Conservation (phyloP, 2,888 invertebrate genomes). For the Tortricodes alternella region DNA sequence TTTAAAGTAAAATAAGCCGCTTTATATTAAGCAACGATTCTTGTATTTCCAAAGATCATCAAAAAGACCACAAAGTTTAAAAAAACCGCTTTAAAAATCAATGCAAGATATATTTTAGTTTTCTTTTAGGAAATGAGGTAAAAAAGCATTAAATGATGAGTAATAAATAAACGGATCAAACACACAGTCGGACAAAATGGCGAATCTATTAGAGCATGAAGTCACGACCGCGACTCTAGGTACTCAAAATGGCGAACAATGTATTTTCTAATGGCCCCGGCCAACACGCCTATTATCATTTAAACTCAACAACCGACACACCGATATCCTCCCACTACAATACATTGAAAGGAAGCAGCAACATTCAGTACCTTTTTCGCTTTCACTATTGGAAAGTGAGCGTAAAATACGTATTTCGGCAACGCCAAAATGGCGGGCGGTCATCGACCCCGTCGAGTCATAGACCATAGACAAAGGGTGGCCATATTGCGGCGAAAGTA, state of each 20-base stretch:
- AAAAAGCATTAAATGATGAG: not conserved
- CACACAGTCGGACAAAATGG: conserved; percentile 26
- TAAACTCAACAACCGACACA: conserved; percentile 53
- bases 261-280: conserved; percentile 53
- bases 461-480: conserved; percentile 76
- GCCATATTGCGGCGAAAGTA: conserved; percentile 74
- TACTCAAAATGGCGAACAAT: conserved; percentile 58
- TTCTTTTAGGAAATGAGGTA: too few relatives aligned
- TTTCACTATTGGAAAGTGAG: conserved; percentile 83
- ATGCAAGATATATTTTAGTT: too few relatives aligned
- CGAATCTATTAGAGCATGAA: conserved; percentile 29
- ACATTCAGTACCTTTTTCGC: conserved; percentile 79
- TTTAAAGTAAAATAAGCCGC: too few relatives aligned
- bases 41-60: too few relatives aligned
- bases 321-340: conserved; percentile 73
- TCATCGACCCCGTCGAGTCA: conserved; percentile 68
- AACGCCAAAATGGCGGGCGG: conserved; percentile 71
- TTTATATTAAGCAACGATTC: too few relatives aligned
- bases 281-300: conserved; percentile 65
- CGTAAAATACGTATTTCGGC: conserved; percentile 82
- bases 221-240: conserved; percentile 37
- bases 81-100: too few relatives aligned
- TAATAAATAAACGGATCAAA: not conserved
- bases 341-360: conserved; percentile 78
- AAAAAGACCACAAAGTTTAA: too few relatives aligned